Evolutionary conservation across 2,113 vertebrate species (phyloP), one percentile per base, ranked within the genome.

Genomic region (Addax nasomaculatus): DNA sequence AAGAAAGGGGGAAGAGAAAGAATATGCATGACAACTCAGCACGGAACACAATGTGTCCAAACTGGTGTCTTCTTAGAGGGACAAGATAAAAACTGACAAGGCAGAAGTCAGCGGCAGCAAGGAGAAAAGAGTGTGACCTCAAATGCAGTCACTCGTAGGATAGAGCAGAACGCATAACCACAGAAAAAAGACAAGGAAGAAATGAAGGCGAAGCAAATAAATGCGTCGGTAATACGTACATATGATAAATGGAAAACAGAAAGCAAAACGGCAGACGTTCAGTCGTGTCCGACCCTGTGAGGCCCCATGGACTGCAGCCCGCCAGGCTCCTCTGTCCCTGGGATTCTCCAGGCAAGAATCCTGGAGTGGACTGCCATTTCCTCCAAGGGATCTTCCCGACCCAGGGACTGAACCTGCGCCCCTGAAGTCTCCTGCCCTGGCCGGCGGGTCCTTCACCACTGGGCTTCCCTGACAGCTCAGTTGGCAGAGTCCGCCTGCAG

Each of bases 91-190:
- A 58, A 43, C 3, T 2, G 16, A 2, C 33, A 10, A 51, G 3
- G 13, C 16, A 8, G 36, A 39, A 30, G 2, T 1, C 33, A 30
- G 7, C 0, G 1, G 6, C 33, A 17, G 6, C 9, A n/a, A n/a
- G 76, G 33, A 27, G 27, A 11, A 25, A 0, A 2, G 17, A n/a
- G 2, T 11, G 6, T 30, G 43, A 29, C 16, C 60, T 45, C 30
- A 45, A 9, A 21, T 6, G 7, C 13, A 8, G 0, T 16, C 29
- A n/a, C 12, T 6, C 4, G 0, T 3, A 29, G 51, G 47, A 7
- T 6, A 29, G 73, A 36, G 47, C 3, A 57, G 39, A 73, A 4
- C 2, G 15, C 5, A 1, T 2, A 30, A 53, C 10, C 47, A 36
- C 1, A 85, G 39, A 36, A 15, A 33, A 85, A 90, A 25, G 8